Base-by-base conservation (phyloP, 2,888 invertebrate species). In the Athalia rosae region DNA sequence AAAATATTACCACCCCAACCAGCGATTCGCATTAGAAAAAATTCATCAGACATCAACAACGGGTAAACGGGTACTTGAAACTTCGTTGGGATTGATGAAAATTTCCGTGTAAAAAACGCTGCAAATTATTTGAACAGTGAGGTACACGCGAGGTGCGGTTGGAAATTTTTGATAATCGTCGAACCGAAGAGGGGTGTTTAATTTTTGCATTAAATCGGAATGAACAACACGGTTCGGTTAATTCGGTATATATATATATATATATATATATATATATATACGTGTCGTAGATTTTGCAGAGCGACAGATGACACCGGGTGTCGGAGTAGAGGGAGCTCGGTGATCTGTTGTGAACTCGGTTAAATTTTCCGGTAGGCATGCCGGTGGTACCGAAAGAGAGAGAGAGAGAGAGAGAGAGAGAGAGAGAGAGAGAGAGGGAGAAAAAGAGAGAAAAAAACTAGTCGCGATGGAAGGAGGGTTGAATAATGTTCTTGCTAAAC, bases 401-500 rank as follows among this genome's bases (percentile, higher is more conserved):
- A 0, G 28, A 76, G 74, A 79, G 58, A 74, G n/a, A 45, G 67
- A n/a, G 1, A 9, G 13, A 78, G 64, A 77, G 74, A 76, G 48
- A 45, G 41, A 76, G 28, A 0, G 28, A 76, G 74, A 79, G 58
- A 74, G n/a, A 45, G 67, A n/a, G 1, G 9, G 13, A 78, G 64
- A 78, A 53, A 45, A 47, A 28, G 28, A 43, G 41, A 11, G 6
- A 58, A 64, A 78, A 76, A 78, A 71, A 56, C 53, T 9, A 82
- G 79, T 77, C 84, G 82, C 84, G 84, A 84, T 83, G 80, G 82
- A 77, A 71, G 77, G 77, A 79, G 81, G 80, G 81, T 82, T 86
- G 86, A 86, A 86, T 86, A 86, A 86, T 86, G 85, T 83, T 80
- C 81, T 82, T 81, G 85, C 83, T 85, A 86, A 86, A 85, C 83